A percentile compares a stretch with the other conserved stretches of the same genome.
phyloP scores from a whole-genome alignment of 2,797 vertebrate species.

The Rousettus madagascariensis region DNA sequence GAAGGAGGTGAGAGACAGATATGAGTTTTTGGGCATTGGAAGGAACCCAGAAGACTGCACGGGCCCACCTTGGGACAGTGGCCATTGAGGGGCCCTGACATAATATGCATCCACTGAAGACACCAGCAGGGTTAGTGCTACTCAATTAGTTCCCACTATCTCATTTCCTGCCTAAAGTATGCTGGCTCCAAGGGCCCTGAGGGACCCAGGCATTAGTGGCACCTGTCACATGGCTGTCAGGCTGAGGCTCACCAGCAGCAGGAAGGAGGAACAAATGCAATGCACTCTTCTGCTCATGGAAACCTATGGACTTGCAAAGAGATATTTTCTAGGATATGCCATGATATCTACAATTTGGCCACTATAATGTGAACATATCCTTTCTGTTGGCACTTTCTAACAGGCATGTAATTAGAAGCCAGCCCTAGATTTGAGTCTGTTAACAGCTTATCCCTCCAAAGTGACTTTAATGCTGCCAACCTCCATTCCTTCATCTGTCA shows the following conservation, averaged over 20 bases:
- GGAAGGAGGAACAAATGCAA: rapidly evolving
- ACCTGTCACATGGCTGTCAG: background rate
- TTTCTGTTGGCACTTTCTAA: background rate
- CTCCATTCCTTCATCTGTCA: background rate
- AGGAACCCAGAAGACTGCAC: background rate
- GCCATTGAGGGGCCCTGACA: background rate
- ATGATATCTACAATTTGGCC: rapidly evolving
- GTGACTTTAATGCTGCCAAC: background rate
- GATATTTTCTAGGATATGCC: background rate
- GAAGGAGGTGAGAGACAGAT: slow-evolving; percentile 67
- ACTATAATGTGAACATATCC: background rate
- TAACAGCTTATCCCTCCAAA: background rate
- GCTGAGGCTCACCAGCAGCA: background rate
- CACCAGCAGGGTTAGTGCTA: background rate
- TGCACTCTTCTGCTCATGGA: background rate
- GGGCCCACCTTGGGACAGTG: background rate
- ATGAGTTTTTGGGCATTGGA: slow-evolving; percentile 30
- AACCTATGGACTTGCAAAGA: background rate
- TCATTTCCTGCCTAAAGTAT: background rate
- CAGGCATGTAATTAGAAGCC: background rate
- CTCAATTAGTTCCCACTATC: rapidly evolving
- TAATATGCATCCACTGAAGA: rapidly evolving
- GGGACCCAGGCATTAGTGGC: background rate
- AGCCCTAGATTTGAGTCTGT: background rate
- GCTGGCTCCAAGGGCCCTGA: rapidly evolving